Evolutionary conservation across 2,113 vertebrate species (phyloP).

Genomic region (Gnathonemus echidnorhynchus): DNA sequence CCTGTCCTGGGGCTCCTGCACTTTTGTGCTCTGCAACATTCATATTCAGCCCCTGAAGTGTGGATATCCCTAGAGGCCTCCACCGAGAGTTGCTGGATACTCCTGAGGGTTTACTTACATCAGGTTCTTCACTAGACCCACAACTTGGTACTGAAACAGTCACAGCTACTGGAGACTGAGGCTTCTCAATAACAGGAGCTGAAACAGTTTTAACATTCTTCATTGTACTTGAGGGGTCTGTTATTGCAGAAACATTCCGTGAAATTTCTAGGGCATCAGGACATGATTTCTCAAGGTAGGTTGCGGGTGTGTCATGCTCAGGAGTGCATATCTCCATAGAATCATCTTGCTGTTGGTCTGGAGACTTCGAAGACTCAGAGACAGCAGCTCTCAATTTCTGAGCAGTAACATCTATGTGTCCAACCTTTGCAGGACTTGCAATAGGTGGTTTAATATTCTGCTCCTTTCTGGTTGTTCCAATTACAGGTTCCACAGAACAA

Average conservation of each 20-base stretch:
- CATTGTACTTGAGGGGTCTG: not conserved
- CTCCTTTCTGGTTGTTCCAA: conserved; percentile 19
- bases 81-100: conserved; percentile 69
- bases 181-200: conserved; percentile 30
- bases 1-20: conserved; percentile 35
- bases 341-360: conserved; percentile 65
- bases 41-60: conserved; percentile 39
- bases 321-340: conserved; percentile 84
- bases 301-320: conserved; percentile 59
- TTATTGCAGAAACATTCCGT: not conserved
- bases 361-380: conserved; percentile 25
- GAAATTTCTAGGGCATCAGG: conserved; percentile 17
- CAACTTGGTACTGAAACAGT: conserved; percentile 20
- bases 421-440: conserved; percentile 39
- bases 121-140: conserved; percentile 36
- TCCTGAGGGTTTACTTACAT: conserved; percentile 35
- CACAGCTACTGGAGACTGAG: conserved; percentile 2
- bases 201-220: conserved; percentile 18
- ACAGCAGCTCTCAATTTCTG: conserved; percentile 34
- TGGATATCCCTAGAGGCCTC: conserved; percentile 77
- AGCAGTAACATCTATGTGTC: conserved; percentile 30
- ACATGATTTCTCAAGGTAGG: conserved; percentile 41
- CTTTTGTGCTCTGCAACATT: conserved; percentile 40
- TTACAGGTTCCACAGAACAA: conserved; percentile 32
- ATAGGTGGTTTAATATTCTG: conserved; percentile 27